A percentile compares a stretch with the other conserved stretches of the same genome.
phyloP scores from a whole-genome alignment of 2,888 invertebrate genomes.

The Ischnura elegans region DNA sequence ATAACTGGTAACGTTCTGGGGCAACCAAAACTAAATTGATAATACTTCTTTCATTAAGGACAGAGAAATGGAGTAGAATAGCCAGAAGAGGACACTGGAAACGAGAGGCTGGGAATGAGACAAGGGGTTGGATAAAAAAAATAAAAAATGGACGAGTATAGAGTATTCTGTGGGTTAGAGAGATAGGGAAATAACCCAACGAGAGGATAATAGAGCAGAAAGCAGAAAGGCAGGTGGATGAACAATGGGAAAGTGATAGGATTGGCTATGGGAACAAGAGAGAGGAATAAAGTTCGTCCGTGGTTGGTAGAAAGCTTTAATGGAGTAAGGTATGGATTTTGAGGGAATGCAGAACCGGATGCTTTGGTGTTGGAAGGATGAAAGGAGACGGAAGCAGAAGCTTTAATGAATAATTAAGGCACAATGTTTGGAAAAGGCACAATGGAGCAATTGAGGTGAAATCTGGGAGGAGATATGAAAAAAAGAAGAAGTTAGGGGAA shows the following conservation, averaged over 20 bases:
- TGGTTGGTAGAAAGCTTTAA: background rate
- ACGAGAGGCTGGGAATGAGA: background rate
- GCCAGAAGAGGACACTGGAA: background rate
- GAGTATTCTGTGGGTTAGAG: background rate
- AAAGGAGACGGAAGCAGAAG: background rate
- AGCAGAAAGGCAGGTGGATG: constrained; percentile 1
- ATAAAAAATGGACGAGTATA: background rate
- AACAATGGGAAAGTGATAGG: background rate
- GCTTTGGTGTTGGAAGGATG: background rate
- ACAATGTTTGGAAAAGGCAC: constrained; percentile 19
- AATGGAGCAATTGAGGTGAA: constrained; percentile 31
- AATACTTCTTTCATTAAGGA: too few species aligned
- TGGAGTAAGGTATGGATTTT: constrained; percentile 28
- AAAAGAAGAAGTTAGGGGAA: background rate
- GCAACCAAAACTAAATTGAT: too few species aligned
- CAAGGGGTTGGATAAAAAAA: background rate
- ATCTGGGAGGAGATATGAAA: background rate
- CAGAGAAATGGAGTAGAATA: background rate
- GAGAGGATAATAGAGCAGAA: constrained; percentile 20
- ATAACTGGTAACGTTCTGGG: too few species aligned
- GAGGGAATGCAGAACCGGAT: background rate
- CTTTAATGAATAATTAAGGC: constrained; percentile 31
- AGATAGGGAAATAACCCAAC: background rate
- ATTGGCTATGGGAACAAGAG: background rate
- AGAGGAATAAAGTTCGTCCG: constrained; percentile 13